Evolutionary conservation across 2,113 vertebrate genomes (phyloP).

Genomic region (Gorsachius goisagi): DNA sequence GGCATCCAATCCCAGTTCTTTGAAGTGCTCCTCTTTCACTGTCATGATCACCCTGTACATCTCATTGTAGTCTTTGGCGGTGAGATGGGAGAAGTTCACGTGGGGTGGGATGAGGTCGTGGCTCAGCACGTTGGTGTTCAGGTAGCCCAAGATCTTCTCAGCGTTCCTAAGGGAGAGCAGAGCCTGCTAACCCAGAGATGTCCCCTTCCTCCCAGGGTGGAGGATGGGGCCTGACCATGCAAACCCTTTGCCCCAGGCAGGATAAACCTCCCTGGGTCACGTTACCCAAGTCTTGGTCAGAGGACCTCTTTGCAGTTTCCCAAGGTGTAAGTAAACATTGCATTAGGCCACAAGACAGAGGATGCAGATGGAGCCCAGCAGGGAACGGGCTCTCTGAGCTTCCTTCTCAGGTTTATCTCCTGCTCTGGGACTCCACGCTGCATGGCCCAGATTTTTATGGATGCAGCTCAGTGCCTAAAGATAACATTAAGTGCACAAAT

Average conservation of each 20-base stretch:
- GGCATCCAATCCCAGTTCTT: conserved; percentile 86
- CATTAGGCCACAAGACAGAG: neutral
- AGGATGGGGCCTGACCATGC: neutral
- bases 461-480: neutral
- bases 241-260: neutral
- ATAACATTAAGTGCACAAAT: neutral
- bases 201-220: neutral
- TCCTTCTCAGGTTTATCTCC: neutral
- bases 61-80: conserved; percentile 88
- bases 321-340: neutral
- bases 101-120: conserved; percentile 93
- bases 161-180: conserved; percentile 81
- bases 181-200: neutral
- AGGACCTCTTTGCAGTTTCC: neutral
- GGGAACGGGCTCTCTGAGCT: neutral
- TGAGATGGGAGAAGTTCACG: conserved; percentile 95
- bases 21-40: conserved; percentile 87
- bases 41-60: conserved; percentile 96
- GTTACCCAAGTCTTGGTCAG: too few relatives aligned
- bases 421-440: neutral
- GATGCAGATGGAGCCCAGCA: neutral
- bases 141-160: conserved; percentile 92
- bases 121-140: conserved; percentile 88
- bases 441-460: neutral
- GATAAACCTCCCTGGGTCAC: neutral